Evolutionary conservation across 2,113 vertebrate genomes (phyloP), one percentile per base, ranked within the genome.

Genomic region (Centrocercus urophasianus): DNA sequence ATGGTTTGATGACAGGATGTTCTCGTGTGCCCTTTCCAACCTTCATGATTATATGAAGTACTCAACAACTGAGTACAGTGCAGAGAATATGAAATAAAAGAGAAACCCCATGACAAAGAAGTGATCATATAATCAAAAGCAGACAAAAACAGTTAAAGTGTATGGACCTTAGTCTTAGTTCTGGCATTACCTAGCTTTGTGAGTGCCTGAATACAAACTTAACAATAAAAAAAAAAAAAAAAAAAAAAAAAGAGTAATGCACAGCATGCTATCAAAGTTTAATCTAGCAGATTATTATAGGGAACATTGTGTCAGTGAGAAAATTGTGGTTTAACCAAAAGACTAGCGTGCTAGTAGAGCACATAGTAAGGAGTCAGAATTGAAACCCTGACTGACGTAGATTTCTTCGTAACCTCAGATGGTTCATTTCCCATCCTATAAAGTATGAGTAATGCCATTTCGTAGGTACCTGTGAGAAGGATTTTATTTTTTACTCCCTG

Each of bases 41-140:
- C 24, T 52, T 52, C 25, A 50, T 7, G 13, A 8, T 27, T 54
- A 27, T 16, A 8, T 28, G 17, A 88, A 91, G 30, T 8, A 10
- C 15, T 74, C 2, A 0, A 30, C 14, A 54, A n/a, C 13, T 15
- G 38, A 67, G 47, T 59, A 47, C 10, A 64, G 36, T 0, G 0
- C 34, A 59, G 34, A 72, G n/a, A 27, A 25, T 32, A 11, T 0
- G 0, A 18, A 48, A n/a, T 36, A 64, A 82, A 42, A 59, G 38
- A 36, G 38, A 78, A 82, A 17, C 5, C 18, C 38, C 18, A n/a
- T n/a, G 17, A 38, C 27, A 83, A 34, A 10, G 13, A 36, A 0
- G 4, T 40, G 28, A 38, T 14, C 12, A 10, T 8, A 21, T 16
- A 79, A 83, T 25, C 66, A 43, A 71, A 83, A 75, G 24, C 24